phyloP scores from a whole-genome alignment of 2,888 invertebrate genomes.

The Orgyia antiqua region DNA sequence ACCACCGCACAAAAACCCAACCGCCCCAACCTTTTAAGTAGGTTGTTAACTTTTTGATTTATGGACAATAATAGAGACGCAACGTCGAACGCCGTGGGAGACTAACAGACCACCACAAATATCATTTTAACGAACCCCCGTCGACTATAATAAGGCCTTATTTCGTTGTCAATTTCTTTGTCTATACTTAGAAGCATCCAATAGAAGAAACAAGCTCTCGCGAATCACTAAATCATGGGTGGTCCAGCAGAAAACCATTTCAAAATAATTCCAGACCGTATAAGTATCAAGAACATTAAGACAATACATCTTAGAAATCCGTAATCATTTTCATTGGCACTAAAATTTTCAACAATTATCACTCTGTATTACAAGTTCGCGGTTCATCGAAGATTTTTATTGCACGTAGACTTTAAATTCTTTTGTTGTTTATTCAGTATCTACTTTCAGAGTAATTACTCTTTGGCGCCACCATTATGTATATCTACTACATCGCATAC shows the following conservation, averaged over 20 bases:
- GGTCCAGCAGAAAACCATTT: constrained; percentile 46
- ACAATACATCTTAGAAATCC: constrained; percentile 19
- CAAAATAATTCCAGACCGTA: constrained; percentile 29
- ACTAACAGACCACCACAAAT: constrained; percentile 64
- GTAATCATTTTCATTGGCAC: constrained; percentile 36
- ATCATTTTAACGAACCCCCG: constrained; percentile 73
- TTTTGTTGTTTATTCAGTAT: constrained; percentile 43
- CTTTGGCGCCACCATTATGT: constrained; percentile 44
- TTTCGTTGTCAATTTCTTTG: constrained; percentile 57
- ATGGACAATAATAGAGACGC: constrained; percentile 77
- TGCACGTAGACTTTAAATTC: constrained; percentile 32
- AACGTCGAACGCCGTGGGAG: constrained; percentile 74
- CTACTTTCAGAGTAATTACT: constrained; percentile 38
- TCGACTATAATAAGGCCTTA: constrained; percentile 64
- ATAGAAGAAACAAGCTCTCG: constrained; percentile 26
- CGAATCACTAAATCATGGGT: constrained; percentile 43
- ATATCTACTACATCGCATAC: constrained; percentile 24
- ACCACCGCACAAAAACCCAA: constrained; percentile 69
- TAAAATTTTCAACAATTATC: constrained; percentile 36
- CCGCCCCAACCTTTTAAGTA: constrained; percentile 74
- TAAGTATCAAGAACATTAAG: too few relatives aligned
- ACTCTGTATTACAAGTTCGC: constrained; percentile 32
- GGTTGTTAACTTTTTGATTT: constrained; percentile 79
- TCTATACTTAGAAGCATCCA: constrained; percentile 40
- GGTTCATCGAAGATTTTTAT: constrained; percentile 43